Evolutionary conservation across 2,797 vertebrate genomes (phyloP).

Genomic region (Sebastolobus altivelis): DNA sequence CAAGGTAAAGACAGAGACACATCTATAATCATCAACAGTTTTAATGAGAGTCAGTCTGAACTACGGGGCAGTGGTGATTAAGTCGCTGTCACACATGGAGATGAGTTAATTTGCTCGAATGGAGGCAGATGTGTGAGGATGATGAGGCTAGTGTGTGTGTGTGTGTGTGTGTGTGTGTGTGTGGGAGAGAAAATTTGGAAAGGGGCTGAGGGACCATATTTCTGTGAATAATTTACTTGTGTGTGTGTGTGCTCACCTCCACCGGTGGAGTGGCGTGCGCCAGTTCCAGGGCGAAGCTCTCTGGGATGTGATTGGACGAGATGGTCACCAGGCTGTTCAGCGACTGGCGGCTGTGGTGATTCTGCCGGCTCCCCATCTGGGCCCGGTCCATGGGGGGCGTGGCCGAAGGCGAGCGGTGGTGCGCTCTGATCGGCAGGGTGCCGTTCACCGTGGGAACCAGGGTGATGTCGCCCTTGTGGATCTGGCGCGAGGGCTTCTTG

Average conservation of each 20-base stretch:
- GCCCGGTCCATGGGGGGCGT: constrained; percentile 94
- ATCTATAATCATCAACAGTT: constrained; percentile 74
- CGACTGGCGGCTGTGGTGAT: constrained; percentile 96
- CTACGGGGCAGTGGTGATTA: constrained; percentile 71
- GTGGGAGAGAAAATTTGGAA: constrained; percentile 41
- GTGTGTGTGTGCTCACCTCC: constrained; percentile 88
- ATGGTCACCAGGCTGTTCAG: constrained; percentile 98
- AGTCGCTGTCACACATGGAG: constrained; percentile 70
- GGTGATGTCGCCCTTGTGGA: constrained; percentile 98
- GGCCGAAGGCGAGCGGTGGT: constrained; percentile 91
- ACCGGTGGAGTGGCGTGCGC: constrained; percentile 95
- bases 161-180: not conserved
- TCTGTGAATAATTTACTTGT: constrained; percentile 36
- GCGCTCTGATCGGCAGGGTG: constrained; percentile 94
- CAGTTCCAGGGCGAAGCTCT: constrained; percentile 96
- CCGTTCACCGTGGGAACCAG: constrained; percentile 95
- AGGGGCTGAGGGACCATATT: constrained; percentile 42
- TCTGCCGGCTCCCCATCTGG: constrained; percentile 93
- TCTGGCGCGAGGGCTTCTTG: constrained; percentile 94
- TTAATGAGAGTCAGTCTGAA: constrained; percentile 72
- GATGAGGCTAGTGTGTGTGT: constrained; percentile 27
- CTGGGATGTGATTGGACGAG: constrained; percentile 97
- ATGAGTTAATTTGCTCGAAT: constrained; percentile 70
- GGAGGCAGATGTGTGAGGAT: constrained; percentile 58
- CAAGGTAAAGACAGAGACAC: constrained; percentile 79